Base-by-base conservation (phyloP, 2,113 vertebrate genomes). In the Felis chaus region DNA sequence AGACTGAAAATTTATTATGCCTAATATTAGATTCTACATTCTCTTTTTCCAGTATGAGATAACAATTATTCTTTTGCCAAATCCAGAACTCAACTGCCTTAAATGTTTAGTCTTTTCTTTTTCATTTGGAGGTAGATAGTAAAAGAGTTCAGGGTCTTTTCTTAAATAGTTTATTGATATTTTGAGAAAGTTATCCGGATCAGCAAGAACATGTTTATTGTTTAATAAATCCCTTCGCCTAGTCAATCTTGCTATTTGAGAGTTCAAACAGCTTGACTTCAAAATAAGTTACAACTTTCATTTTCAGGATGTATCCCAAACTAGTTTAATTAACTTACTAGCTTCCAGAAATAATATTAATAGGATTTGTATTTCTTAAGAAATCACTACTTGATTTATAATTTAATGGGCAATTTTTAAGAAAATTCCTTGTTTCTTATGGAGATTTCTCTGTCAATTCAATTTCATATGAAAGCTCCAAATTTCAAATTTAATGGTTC, bases 331-430 rank as follows among this genome's bases (percentile, higher is more conserved):
- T 11, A 84, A 90, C 14, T 78, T 33, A 41, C 4, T 84, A 66
- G 3, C 19, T 63, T 68, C 11, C 48, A 36, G 48, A 69, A 68
- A 19, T 83, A 93, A 69, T 74, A 50, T 9, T 36, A 93, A 81
- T 53, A 81, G 27, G 19, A n/a, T 66, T 74, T 65, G 2, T 53
- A 81, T 65, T 82, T 92, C 27, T 45, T 86, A 55, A 84, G 14
- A 84, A 89, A 71, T 82, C 7, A 82, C 66, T 69, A 55, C 85
- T 97, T 61, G 16, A 78, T 82, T 96, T 41, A 71, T 27, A 94
- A 82, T 53, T 83, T 73, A 89, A 41, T 83, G 13, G 23, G 10
- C 0, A 84, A 85, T 69, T 65, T 94, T 50, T n/a, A 71, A 63
- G 25, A 27, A 83, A 53, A 66, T 36, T 3, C 16, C n/a, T 61